phyloP scores from a whole-genome alignment of 2,113 vertebrate species.

The Petaurus breviceps region DNA sequence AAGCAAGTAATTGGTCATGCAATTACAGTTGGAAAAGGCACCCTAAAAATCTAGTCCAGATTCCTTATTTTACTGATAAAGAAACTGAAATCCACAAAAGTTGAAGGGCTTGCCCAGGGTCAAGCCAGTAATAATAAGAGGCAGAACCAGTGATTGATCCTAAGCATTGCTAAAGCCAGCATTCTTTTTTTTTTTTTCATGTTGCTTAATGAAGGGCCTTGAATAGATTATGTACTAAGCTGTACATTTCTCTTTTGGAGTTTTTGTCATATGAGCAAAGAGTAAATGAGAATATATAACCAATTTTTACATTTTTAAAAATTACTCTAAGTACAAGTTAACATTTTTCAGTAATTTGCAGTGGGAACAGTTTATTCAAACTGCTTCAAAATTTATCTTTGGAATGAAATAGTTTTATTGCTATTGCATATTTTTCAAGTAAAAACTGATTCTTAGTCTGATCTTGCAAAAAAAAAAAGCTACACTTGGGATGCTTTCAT shows the following conservation, averaged over 20 bases:
- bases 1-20: not conserved
- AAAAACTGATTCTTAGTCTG: constrained; percentile 27
- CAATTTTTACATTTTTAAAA: not conserved
- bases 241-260: not conserved
- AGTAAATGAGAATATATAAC: not conserved
- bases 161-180: not conserved
- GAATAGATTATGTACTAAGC: not conserved
- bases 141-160: not conserved
- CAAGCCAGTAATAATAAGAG: not conserved
- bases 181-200: not conserved
- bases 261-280: constrained; percentile 10
- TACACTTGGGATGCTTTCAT: constrained; percentile 40
- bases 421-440: constrained; percentile 12
- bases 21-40: not conserved
- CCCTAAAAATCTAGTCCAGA: not conserved
- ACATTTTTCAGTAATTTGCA: not conserved
- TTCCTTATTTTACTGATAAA: not conserved
- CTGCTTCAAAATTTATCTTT: constrained; percentile 38
- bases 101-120: not conserved
- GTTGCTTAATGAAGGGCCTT: not conserved
- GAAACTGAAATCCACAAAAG: not conserved
- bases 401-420: constrained; percentile 42
- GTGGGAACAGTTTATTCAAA: not conserved
- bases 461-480: not conserved
- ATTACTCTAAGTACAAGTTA: not conserved